Evolutionary conservation across 2,113 vertebrate species (phyloP).

Genomic region (Hoplias malabaricus): DNA sequence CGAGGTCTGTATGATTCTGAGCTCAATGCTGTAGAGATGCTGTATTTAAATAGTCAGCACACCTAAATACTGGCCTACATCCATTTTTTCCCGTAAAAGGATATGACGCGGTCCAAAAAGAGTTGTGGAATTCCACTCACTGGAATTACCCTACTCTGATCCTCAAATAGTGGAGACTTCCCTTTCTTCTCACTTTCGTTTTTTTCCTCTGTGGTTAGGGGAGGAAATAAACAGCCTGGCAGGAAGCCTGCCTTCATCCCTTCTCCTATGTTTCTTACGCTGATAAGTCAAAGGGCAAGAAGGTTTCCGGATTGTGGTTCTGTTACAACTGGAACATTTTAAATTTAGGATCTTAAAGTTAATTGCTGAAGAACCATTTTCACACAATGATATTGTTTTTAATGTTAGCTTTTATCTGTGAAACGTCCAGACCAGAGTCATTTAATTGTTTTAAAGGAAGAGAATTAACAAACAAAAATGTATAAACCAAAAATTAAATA

Average conservation of each 20-base stretch:
- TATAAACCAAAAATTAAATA: no score
- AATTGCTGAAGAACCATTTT: no score
- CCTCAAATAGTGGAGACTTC: neutral
- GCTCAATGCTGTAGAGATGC: neutral
- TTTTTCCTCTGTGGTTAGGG: neutral
- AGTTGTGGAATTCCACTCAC: conserved; percentile 20
- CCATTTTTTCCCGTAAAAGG: conserved; percentile 56
- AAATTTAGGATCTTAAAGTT: no score
- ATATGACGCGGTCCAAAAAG: neutral
- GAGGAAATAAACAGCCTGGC: conserved; percentile 19
- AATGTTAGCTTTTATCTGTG: no score
- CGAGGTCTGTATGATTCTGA: conserved; percentile 1
- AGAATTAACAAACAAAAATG: no score
- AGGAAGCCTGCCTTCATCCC: conserved; percentile 2
- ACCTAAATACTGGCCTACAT: neutral
- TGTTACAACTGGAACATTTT: no score
- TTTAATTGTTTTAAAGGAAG: no score
- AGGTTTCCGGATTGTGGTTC: neutral
- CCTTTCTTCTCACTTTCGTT: conserved; percentile 1
- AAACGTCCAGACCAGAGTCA: no score
- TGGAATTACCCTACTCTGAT: conserved; percentile 58
- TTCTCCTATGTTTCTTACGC: neutral
- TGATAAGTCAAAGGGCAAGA: neutral
- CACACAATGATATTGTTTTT: no score
- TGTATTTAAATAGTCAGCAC: conserved; percentile 40